phyloP scores from a whole-genome alignment of 2,113 vertebrate species.

The Enhydra lutris region DNA sequence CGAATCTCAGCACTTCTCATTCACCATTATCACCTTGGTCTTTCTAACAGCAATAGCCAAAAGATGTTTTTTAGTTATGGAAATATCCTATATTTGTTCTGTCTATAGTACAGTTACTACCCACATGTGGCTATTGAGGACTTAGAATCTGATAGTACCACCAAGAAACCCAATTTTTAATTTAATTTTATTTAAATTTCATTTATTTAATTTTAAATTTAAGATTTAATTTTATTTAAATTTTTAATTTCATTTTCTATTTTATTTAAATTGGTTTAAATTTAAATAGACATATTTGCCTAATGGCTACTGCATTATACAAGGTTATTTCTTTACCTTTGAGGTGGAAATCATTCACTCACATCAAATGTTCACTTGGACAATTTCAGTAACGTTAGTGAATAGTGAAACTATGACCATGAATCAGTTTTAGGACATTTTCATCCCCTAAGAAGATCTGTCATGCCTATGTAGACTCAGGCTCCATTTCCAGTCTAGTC shows the following conservation, averaged over 20 bases:
- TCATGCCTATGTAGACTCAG: background rate
- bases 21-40: background rate
- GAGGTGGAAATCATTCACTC: background rate
- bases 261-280: background rate
- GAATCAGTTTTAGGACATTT: background rate
- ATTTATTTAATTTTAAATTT: background rate
- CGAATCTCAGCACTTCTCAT: background rate
- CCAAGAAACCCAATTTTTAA: background rate
- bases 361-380: background rate
- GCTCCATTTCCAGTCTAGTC: background rate
- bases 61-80: background rate
- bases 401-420: background rate
- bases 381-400: background rate
- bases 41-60: background rate
- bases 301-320: background rate
- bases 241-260: background rate
- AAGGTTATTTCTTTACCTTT: background rate
- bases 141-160: background rate
- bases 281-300: background rate
- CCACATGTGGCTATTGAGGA: background rate
- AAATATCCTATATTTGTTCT: background rate
- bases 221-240: background rate
- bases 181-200: background rate
- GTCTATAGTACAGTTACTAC: background rate
- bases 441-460: background rate